phyloP scores from a whole-genome alignment of 2,797 vertebrate genomes.

The Anas georgica region DNA sequence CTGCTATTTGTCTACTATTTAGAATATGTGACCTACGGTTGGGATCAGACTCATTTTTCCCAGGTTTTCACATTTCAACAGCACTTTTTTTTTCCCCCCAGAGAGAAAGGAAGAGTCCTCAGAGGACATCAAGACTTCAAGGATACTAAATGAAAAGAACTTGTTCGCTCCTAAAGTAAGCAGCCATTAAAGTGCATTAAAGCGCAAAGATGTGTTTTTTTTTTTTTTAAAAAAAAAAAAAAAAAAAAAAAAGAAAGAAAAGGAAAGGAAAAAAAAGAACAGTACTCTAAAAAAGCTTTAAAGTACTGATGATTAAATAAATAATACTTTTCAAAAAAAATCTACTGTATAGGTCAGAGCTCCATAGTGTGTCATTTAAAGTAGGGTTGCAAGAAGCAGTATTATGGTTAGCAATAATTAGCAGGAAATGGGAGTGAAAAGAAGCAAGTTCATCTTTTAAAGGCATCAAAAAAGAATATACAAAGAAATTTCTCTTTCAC shows the following conservation, averaged over 20 bases:
- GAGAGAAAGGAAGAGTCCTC: background rate
- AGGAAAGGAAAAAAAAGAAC: fast-evolving
- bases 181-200: background rate
- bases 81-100: background rate
- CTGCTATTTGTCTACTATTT: background rate
- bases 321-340: background rate
- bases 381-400: background rate
- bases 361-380: background rate
- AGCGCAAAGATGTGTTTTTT: background rate
- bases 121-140: background rate
- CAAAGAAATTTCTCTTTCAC: background rate
- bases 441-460: background rate
- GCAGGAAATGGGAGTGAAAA: background rate
- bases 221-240: no score
- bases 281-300: background rate
- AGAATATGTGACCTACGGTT: background rate
- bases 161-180: background rate
- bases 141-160: background rate
- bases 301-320: background rate
- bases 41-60: background rate
- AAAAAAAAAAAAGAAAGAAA: background rate
- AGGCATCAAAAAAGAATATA: background rate
- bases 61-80: background rate
- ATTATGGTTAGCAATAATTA: background rate
- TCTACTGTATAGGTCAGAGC: background rate